These are phyloP conservation scores for Anarsia innoxiella DNA, from an alignment of 2,888 invertebrate species.

Conservation along the genomic window DNA sequence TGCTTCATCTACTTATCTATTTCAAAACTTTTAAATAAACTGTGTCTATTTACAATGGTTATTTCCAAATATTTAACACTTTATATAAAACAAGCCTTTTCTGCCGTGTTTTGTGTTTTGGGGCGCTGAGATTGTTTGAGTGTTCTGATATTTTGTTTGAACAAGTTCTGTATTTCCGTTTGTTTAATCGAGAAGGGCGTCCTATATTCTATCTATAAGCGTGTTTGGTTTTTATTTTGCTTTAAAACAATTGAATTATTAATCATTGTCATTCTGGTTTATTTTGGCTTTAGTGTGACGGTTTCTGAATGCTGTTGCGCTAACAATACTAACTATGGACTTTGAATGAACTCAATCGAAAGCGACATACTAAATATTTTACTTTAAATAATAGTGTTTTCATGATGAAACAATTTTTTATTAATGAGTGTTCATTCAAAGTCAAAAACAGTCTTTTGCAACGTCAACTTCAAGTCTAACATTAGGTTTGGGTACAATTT, in stretches of 20 bases:
- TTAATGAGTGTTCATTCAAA: conserved; percentile 48
- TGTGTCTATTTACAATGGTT: too few relatives aligned
- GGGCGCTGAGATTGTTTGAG: conserved; percentile 13
- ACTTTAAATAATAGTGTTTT: neutral
- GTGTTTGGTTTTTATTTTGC: too few relatives aligned
- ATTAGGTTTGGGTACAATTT: conserved; percentile 63
- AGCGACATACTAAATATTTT: neutral
- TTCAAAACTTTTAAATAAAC: too few relatives aligned
- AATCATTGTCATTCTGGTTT: too few relatives aligned
- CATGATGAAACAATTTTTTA: neutral
- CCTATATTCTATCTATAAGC: too few relatives aligned
- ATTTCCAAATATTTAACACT: too few relatives aligned
- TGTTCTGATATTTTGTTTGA: too few relatives aligned
- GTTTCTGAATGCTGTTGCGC: conserved; percentile 66
- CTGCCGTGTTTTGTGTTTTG: conserved; percentile 28
- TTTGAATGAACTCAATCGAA: conserved; percentile 51
- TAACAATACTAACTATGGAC: conserved; percentile 72
- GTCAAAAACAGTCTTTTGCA: conserved; percentile 29
- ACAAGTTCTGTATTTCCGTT: too few relatives aligned
- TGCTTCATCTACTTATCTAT: too few relatives aligned
- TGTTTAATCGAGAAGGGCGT: too few relatives aligned
- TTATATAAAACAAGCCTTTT: too few relatives aligned
- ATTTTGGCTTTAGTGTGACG: conserved; percentile 21
- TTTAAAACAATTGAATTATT: too few relatives aligned
- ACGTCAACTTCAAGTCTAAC: conserved; percentile 52